phyloP scores from a whole-genome alignment of 2,113 vertebrate genomes.

The Xiphias gladius region DNA sequence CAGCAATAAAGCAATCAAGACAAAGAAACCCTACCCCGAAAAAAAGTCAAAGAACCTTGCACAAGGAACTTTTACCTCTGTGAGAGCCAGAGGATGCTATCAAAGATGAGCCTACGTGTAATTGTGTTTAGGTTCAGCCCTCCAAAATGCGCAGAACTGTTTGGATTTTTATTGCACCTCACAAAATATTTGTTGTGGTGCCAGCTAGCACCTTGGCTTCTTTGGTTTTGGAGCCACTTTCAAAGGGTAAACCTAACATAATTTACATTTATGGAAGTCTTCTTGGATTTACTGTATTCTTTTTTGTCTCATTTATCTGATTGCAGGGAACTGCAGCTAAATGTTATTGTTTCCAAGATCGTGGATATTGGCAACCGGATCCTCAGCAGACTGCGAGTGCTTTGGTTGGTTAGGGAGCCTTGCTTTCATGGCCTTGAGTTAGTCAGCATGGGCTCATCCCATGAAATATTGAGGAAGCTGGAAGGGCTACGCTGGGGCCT shows the following conservation, averaged over 20 bases:
- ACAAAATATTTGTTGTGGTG: not conserved
- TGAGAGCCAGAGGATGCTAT: slow-evolving; percentile 50
- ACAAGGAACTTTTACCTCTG: slow-evolving; percentile 38
- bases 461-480: slow-evolving; percentile 83
- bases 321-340: slow-evolving; percentile 61
- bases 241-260: not conserved
- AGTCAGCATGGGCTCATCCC: slow-evolving; percentile 76
- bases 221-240: not conserved
- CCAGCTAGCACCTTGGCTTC: not conserved
- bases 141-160: slow-evolving; percentile 19
- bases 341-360: slow-evolving; percentile 69
- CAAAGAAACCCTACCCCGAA: slow-evolving; percentile 6
- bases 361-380: slow-evolving; percentile 65
- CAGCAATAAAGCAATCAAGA: slow-evolving; percentile 32
- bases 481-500: slow-evolving; percentile 70
- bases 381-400: slow-evolving; percentile 64
- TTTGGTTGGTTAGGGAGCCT: slow-evolving; percentile 63
- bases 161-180: slow-evolving; percentile 4
- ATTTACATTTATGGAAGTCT: slow-evolving; percentile 43
- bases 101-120: slow-evolving; percentile 16
- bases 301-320: slow-evolving; percentile 56
- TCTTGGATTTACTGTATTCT: slow-evolving; percentile 21
- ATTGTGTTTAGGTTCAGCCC: slow-evolving; percentile 33
- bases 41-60: slow-evolving; percentile 42
- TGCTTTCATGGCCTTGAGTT: slow-evolving; percentile 79